Conservation (phyloP, 2,113 vertebrate genomes). For the Pseudorasbora parva region DNA sequence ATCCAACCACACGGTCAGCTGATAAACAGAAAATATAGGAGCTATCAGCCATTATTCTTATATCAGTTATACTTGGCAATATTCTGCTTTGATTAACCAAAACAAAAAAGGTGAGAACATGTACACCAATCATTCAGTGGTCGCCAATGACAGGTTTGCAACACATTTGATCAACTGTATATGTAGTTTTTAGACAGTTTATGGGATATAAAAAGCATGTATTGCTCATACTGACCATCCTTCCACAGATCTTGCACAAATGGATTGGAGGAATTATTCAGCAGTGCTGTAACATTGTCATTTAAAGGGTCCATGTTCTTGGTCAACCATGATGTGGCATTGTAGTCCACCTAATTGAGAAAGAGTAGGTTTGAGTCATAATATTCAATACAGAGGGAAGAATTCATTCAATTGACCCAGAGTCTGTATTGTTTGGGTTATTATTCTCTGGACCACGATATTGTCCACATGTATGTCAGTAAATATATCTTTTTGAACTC, state of each 20-base stretch:
- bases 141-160: not conserved
- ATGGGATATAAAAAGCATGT: not conserved
- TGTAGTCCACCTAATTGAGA: conserved; percentile 83
- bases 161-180: not conserved
- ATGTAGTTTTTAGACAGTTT: not conserved
- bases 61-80: not conserved
- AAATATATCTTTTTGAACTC: conserved; percentile 46
- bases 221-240: conserved; percentile 76
- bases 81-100: not conserved
- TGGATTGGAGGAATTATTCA: conserved; percentile 85
- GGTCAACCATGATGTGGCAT: conserved; percentile 85
- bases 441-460: not conserved
- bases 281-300: conserved; percentile 84
- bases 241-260: conserved; percentile 89
- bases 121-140: not conserved
- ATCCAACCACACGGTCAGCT: conserved; percentile 94
- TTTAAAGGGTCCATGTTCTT: conserved; percentile 93
- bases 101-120: not conserved
- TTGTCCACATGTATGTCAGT: not conserved
- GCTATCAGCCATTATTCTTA: not conserved
- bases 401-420: not conserved
- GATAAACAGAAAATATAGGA: conserved; percentile 23
- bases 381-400: not conserved
- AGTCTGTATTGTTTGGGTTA: not conserved
- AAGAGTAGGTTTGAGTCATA: not conserved